Conservation (phyloP, 2,113 vertebrate species). For the Paradoxurus hermaphroditus region DNA sequence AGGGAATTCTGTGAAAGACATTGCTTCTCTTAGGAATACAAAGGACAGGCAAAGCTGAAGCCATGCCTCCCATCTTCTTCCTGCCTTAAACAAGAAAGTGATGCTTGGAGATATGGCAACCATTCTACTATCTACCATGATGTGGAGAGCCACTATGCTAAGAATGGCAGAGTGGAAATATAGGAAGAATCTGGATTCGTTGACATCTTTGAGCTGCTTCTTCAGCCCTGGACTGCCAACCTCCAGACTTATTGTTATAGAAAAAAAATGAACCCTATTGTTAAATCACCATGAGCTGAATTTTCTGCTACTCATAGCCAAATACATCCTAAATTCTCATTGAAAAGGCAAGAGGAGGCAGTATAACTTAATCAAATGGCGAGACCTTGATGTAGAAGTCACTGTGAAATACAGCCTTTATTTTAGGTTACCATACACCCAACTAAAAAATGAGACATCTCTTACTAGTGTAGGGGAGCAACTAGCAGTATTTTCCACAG, state of each 20-base stretch:
- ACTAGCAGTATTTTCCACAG: neutral
- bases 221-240: neutral
- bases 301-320: neutral
- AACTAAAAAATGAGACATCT: neutral
- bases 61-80: neutral
- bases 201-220: neutral
- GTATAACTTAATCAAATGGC: neutral
- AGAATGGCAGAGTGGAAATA: neutral
- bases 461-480: neutral
- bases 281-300: neutral
- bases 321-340: neutral
- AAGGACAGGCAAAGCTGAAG: neutral
- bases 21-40: neutral
- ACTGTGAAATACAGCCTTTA: neutral
- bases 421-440: neutral
- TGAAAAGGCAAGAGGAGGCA: neutral
- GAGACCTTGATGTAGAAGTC: neutral
- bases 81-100: neutral
- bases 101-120: neutral
- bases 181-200: neutral
- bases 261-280: neutral
- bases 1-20: neutral
- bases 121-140: neutral
- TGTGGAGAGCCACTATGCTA: neutral
- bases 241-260: neutral